Base-by-base conservation (phyloP, 2,888 invertebrate genomes). In the Isoperla grammatica region DNA sequence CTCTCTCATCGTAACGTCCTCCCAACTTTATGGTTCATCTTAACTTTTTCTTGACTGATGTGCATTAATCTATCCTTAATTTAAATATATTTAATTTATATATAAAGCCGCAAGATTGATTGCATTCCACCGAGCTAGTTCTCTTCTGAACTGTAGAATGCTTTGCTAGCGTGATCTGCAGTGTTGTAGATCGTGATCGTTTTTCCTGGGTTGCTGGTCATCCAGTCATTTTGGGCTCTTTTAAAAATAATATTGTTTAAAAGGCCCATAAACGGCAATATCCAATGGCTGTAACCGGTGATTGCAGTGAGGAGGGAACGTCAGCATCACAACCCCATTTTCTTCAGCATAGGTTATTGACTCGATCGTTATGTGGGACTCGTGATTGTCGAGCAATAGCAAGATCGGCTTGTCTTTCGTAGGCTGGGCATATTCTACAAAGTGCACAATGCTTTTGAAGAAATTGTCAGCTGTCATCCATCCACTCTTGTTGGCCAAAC, bases 231-330 rank as follows among this genome's bases (percentile, higher is more conserved):
- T 42, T 61, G 61, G 22, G 66, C 65, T 29, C 57, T 56, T 50
- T 68, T 67, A 53, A 67, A 61, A n/a, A n/a, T n/a, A n/a, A 56
- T 60, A 65, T 56, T 63, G 67, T 63, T 75, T 75, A 45, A 75
- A 71, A 20, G 73, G 74, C 6, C 71, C 71, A 64, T 69, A 72
- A 2, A 74, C 67, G 20, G 71, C 68, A 8, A 72, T 68, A 64
- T 75, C 72, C 13, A 75, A 66, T 12, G 74, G 74, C 67, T 76
- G 76, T 49, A 75, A 56, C 63, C 72, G 73, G 56, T 71, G 73
- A 2, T 72, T 69, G 56, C 72, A 71, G 65, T 75, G 73, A n/a
- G 72, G 74, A 22, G 71, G 73, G 45, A 74, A 68, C 8, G 73
- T 71, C 39, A 75, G 65, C 46, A 74, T 61, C 43, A 70, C 67